Conservation (phyloP, 2,113 vertebrate species). For the Anguilla japonica region DNA sequence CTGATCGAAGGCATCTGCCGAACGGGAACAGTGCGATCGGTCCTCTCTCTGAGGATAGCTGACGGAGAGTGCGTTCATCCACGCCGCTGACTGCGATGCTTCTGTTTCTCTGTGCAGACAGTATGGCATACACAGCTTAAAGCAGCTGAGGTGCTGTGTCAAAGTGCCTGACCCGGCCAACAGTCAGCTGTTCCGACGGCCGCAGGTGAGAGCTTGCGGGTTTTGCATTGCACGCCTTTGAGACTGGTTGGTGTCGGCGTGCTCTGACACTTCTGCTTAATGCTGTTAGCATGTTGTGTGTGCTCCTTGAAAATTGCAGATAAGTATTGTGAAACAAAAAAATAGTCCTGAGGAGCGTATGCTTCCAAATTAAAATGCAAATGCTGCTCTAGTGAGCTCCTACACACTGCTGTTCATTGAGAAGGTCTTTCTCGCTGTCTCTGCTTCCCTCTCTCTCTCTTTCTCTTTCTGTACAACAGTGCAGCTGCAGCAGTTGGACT, state of each 20-base stretch:
- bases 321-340: not conserved
- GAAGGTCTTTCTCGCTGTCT: not conserved
- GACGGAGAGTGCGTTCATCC: not conserved
- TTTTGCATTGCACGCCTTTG: not conserved
- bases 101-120: not conserved
- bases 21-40: not conserved
- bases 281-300: too few relatives aligned
- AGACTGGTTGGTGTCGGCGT: not conserved
- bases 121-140: not conserved
- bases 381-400: not conserved
- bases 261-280: too few relatives aligned
- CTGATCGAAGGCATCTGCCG: not conserved
- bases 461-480: not conserved
- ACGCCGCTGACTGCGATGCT: not conserved
- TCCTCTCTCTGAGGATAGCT: not conserved
- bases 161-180: slow-evolving; percentile 66
- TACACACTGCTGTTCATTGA: too few relatives aligned
- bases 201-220: slow-evolving; percentile 4
- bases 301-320: not conserved
- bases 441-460: not conserved
- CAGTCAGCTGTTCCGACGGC: slow-evolving; percentile 56
- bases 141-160: slow-evolving; percentile 23
- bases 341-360: not conserved
- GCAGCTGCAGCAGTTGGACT: slow-evolving; percentile 40
- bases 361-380: not conserved